These are phyloP conservation scores for Aurelia aurita complex sp. Pacific DNA, from an alignment of 30 jellyfish, hydroid and myxozoan genomes.

Conservation along the genomic window DNA sequence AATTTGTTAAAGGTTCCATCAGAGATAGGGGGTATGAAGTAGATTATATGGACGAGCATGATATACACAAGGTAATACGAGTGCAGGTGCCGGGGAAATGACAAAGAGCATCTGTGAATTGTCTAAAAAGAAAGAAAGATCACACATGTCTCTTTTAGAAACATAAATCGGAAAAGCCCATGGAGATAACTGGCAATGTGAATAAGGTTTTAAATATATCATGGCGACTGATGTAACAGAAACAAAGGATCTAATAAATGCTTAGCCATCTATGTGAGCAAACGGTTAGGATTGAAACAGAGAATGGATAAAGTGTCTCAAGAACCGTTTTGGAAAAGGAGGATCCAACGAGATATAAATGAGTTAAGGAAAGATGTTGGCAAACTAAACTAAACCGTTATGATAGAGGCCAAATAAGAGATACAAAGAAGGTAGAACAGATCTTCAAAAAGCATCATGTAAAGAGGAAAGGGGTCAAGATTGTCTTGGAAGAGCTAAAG, in stretches of 20 bases:
- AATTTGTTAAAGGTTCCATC: too few relatives aligned
- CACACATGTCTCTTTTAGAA: slow-evolving; percentile 10
- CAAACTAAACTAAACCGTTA: too few relatives aligned
- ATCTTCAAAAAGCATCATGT: slow-evolving; percentile 19
- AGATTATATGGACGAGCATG: too few relatives aligned
- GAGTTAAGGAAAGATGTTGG: neutral
- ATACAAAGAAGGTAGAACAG: slow-evolving; percentile 25
- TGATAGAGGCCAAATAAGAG: neutral
- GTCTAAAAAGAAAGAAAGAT: slow-evolving; percentile 35
- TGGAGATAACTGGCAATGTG: slow-evolving; percentile 32
- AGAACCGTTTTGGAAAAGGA: slow-evolving; percentile 13
- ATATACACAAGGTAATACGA: too few relatives aligned
- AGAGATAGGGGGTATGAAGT: too few relatives aligned
- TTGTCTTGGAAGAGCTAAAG: slow-evolving; percentile 18
- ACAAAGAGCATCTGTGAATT: slow-evolving; percentile 17
- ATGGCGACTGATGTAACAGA: neutral
- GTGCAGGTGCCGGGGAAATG: slow-evolving; percentile 25
- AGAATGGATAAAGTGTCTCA: neutral
- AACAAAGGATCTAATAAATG: too few relatives aligned
- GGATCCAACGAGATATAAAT: slow-evolving; percentile 25
- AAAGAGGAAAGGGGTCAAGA: slow-evolving; percentile 34
- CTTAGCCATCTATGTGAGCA: neutral
- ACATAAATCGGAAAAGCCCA: slow-evolving; percentile 8
- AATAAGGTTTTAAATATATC: slow-evolving; percentile 19
- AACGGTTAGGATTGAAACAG: slow-evolving; percentile 29